Evolutionary conservation across 2,888 invertebrate genomes (phyloP), one percentile per base, ranked within the genome.

Genomic region (Mechanitis messenoides): DNA sequence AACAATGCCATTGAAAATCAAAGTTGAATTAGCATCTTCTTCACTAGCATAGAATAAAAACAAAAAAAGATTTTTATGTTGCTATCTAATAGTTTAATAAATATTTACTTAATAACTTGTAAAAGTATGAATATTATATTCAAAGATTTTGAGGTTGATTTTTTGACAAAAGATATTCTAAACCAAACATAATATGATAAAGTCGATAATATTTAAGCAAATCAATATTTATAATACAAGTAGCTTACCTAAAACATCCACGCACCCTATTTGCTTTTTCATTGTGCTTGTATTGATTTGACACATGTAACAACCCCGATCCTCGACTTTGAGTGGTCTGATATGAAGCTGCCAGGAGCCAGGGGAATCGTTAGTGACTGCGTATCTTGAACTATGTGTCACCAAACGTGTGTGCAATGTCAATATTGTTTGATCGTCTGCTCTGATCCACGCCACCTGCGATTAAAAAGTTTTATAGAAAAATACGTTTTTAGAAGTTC

Each of bases 231-330:
- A 11, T 33, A 33, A 35, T 31, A 33, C 7, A 50, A 3, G 28
- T 7, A 3, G 56, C 68, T 91, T 81, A 95, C 95, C 94, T 79
- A 94, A 92, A 33, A 95, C 95, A 84, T 95, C 94, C 60, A 95
- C 92, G 79, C 95, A 95, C 60, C 95, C 95, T 61, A 93, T 91
- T 81, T 94, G 93, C 73, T 93, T 95, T 85, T 93, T 94, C 94
- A 95, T 95, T 61, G 93, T 92, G 67, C 90, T 92, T 3, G 95
- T 95, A 80, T 95, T 95, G 70, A 95, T 93, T 84, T 95, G 95
- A 77, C 95, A 95, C 94, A 95, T 94, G 81, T 95, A 95, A 75
- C 94, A 95, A 7, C 94, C 95, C 63, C 94, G 91, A 79, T 95
- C 95, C 58, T 93, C 92, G 69, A 94, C 94, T 82, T 93, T 93